Percentiles rank a stretch among this genome's conserved stretches.
Evolutionary conservation across 1,140 invertebrate genomes (phyloP).

Genomic region (Drosophila watanabei): DNA sequence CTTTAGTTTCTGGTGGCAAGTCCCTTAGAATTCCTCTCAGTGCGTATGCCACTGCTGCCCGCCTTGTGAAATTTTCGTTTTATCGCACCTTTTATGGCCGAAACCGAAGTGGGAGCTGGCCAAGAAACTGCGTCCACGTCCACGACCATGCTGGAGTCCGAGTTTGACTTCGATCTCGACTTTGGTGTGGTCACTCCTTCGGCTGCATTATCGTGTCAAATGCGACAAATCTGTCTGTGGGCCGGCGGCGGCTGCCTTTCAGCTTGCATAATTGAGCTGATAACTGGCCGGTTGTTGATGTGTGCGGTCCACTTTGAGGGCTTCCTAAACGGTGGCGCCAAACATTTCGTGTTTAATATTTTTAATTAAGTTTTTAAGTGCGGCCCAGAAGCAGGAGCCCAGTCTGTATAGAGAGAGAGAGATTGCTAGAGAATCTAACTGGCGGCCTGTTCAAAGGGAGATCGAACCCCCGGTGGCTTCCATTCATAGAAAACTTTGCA

Average conservation of each 20-base stretch:
- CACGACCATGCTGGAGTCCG: constrained; percentile 8
- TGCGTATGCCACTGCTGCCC: constrained; percentile 35
- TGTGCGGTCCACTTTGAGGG: constrained; percentile 63
- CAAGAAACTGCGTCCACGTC: constrained; percentile 15
- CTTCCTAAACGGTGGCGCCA: constrained; percentile 76
- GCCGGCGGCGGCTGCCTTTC: constrained; percentile 67
- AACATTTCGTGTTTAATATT: constrained; percentile 70
- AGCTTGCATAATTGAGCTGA: constrained; percentile 76
- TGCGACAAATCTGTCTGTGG: constrained; percentile 81
- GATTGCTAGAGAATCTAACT: background rate
- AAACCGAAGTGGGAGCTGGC: constrained; percentile 49
- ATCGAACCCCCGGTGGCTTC: constrained; percentile 21
- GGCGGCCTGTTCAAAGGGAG: constrained; percentile 24
- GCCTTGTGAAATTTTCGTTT: constrained; percentile 83
- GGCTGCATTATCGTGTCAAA: constrained; percentile 80
- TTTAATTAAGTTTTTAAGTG: constrained; percentile 78
- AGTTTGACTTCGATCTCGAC: background rate
- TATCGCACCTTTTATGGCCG: constrained; percentile 82
- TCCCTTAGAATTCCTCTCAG: background rate
- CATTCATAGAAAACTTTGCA: constrained; percentile 79
- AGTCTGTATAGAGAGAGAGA: background rate
- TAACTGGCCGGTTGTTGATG: constrained; percentile 57
- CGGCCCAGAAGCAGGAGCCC: constrained; percentile 23
- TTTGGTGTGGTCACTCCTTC: constrained; percentile 62
- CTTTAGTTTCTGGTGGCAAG: too few relatives aligned